Evolutionary conservation across 2,797 vertebrate species (phyloP).

Genomic region (Gallinago solitaria): DNA sequence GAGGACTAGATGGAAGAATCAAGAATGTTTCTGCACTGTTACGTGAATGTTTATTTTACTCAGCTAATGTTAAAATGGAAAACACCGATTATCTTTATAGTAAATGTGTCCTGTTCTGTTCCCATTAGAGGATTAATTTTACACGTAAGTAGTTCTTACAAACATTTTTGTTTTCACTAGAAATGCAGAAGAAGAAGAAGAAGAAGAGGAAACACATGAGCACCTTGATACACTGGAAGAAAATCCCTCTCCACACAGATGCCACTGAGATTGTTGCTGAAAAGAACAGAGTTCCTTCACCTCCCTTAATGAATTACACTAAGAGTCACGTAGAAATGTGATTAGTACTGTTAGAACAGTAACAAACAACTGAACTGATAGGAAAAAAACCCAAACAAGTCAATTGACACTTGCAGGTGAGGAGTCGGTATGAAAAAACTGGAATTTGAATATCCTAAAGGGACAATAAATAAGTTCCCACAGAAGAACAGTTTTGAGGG

Average conservation of each 20-base stretch:
- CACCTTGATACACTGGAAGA: neutral
- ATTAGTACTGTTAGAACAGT: neutral
- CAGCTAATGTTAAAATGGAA: neutral
- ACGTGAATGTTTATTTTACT: neutral
- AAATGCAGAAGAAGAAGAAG: rapidly evolving
- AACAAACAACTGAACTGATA: neutral
- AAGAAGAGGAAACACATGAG: rapidly evolving
- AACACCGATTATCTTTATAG: neutral
- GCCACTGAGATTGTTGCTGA: neutral
- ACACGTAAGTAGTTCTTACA: neutral
- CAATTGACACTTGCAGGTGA: neutral
- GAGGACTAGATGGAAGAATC: neutral
- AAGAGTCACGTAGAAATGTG: neutral
- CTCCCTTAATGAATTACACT: neutral
- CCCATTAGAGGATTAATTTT: neutral
- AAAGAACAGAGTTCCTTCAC: neutral
- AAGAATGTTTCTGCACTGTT: neutral
- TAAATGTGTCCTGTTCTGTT: neutral
- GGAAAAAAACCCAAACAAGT: too few relatives aligned
- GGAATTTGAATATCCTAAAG: neutral
- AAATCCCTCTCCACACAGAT: neutral
- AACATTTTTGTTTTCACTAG: neutral
- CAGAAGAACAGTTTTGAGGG: neutral
- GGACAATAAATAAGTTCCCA: neutral
- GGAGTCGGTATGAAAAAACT: neutral